Evolutionary conservation across 1,140 invertebrate genomes (phyloP), one percentile per base, ranked within the genome.

Genomic region (Hypothenemus hampei): DNA sequence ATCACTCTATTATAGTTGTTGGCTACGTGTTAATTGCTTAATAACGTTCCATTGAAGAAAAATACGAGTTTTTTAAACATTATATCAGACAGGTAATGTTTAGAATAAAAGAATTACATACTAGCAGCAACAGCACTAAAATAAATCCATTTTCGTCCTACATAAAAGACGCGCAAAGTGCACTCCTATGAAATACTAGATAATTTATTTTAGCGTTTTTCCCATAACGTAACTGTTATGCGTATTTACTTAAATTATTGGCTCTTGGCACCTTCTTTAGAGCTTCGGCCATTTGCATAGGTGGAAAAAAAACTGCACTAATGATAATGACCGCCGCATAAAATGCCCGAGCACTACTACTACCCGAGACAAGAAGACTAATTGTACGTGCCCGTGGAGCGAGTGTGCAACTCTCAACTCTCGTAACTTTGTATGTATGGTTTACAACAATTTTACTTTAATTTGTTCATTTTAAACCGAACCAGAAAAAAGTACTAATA

Each of bases 161-260:
- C 43, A 29, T 45, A 45, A 24, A 29, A 31, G 26, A 45, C 31
- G 43, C 19, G 43, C 24, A 45, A 45, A 45, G 22, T 45, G 43
- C 43, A 45, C 43, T 45, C 43, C 43, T 45, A 45, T 26, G n/a
- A 29, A 45, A 45, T 45, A 45, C 43, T 45, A 45, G 43, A 24
- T 31, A 45, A 45, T 45, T 45, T 45, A 45, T 45, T 45, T 45
- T 20, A 45, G 43, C 43, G 31, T 45, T 45, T 45, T 45, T 45
- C 22, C 43, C 43, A 45, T 18, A 31, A 20, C 6, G 10, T 45
- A 45, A 45, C 43, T 45, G 43, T 45, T 45, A 45, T 29, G 43
- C 31, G 43, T 45, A 43, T 43, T 43, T 43, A 45, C 43, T 45
- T 45, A 45, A 29, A 26, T 26, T 45, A 45, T 45, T 45, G 23